Conservation (phyloP, 2,113 vertebrate species). For the Neolamprologus longior region DNA sequence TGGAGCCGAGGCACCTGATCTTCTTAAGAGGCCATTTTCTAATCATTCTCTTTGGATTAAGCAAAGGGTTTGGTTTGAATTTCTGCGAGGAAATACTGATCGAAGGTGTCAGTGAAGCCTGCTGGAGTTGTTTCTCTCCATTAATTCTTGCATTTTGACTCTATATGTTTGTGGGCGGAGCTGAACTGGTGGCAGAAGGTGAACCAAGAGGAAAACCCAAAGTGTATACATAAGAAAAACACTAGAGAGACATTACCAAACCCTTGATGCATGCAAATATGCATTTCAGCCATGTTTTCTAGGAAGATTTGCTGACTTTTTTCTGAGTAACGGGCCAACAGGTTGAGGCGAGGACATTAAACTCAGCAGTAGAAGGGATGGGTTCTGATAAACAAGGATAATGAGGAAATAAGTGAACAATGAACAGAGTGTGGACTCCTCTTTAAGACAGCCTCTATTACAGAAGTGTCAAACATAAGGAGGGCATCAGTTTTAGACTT, state of each 20-base stretch:
- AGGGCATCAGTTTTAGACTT: not conserved
- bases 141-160: not conserved
- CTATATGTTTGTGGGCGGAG: not conserved
- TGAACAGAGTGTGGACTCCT: not conserved
- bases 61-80: not conserved
- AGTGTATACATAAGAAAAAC: not conserved
- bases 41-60: not conserved
- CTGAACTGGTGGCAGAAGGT: not conserved
- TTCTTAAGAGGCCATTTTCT: not conserved
- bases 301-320: not conserved
- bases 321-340: not conserved
- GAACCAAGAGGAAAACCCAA: not conserved
- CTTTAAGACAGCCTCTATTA: not conserved
- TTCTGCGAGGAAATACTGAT: not conserved
- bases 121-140: not conserved
- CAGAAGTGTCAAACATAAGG: not conserved
- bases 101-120: not conserved
- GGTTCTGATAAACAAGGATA: not conserved
- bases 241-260: not conserved
- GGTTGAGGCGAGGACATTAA: not conserved
- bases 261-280: not conserved
- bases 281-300: not conserved
- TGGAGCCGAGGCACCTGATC: not conserved
- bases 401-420: not conserved
- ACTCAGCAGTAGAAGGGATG: not conserved